Evolutionary conservation across 2,113 vertebrate species (phyloP).

Genomic region (Eolophus roseicapilla): DNA sequence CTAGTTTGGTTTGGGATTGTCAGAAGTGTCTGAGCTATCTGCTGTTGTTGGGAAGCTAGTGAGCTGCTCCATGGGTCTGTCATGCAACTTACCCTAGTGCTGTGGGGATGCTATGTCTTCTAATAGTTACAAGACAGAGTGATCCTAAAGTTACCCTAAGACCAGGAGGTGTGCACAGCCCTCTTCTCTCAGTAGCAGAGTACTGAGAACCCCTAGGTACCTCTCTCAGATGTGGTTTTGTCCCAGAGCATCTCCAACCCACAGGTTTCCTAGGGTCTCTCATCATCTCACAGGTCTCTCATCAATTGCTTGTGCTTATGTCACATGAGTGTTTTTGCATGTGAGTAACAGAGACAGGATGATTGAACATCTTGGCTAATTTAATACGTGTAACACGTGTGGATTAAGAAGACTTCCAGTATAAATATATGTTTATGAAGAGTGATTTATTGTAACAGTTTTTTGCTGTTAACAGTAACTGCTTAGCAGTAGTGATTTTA

Average conservation of each 20-base stretch:
- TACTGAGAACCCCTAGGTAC: background rate
- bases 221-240: background rate
- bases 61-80: background rate
- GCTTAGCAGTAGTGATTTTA: background rate
- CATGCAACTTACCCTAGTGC: no score
- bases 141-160: background rate
- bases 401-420: background rate
- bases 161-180: background rate
- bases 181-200: background rate
- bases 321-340: background rate
- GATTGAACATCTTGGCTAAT: background rate
- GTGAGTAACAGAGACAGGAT: background rate
- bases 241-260: background rate
- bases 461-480: background rate
- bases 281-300: no score
- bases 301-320: background rate
- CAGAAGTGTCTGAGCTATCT: accelerated
- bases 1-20: background rate
- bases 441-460: background rate
- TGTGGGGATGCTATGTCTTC: no score
- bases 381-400: background rate
- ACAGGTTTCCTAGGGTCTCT: background rate
- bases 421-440: background rate
- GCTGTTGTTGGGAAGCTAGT: background rate
- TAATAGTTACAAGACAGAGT: background rate